Percentiles rank a stretch among this genome's conserved stretches.
Conservation (phyloP, 2,797 vertebrate genomes). For the Chaetodon trifasciatus region DNA sequence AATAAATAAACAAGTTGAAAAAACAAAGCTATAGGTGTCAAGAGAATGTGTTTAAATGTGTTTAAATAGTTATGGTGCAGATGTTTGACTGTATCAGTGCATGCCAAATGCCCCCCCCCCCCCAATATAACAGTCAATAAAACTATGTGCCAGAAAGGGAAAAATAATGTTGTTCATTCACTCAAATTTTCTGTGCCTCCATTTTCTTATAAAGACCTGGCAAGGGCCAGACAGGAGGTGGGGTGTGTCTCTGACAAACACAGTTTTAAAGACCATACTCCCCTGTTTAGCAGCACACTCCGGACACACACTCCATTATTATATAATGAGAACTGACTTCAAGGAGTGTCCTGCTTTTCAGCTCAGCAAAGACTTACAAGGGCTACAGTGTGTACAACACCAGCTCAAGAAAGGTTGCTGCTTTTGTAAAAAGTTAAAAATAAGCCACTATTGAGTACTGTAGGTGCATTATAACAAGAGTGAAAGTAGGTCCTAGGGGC, state of each 20-base stretch:
- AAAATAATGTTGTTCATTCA: slow-evolving; percentile 1
- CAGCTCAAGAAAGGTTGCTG: not conserved
- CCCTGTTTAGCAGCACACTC: slow-evolving; percentile 1
- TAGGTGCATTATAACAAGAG: not conserved
- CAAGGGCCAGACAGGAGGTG: slow-evolving; percentile 47
- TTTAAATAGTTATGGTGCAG: not conserved
- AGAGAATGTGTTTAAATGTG: not conserved
- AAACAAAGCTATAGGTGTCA: not conserved
- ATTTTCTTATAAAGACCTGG: slow-evolving; percentile 18
- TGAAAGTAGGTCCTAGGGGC: slow-evolving; percentile 21
- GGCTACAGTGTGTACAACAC: slow-evolving; percentile 14
- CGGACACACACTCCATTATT: slow-evolving; percentile 46
- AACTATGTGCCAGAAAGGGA: slow-evolving; percentile 12
- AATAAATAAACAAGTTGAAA: not conserved
- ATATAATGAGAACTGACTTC: slow-evolving; percentile 56
- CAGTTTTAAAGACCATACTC: slow-evolving; percentile 45
- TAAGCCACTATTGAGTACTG: not conserved
- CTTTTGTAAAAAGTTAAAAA: not conserved
- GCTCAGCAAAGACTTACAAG: not conserved
- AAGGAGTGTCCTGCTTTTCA: slow-evolving; percentile 36
- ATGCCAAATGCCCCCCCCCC: too few species aligned
- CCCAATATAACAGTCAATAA: not conserved
- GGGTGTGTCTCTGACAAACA: slow-evolving; percentile 53
- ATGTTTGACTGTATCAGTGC: not conserved
- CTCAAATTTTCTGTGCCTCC: slow-evolving; percentile 3